Evolutionary conservation across 2,797 vertebrate genomes (phyloP), one percentile per base, ranked within the genome.

Genomic region (Aeoliscus strigatus): DNA sequence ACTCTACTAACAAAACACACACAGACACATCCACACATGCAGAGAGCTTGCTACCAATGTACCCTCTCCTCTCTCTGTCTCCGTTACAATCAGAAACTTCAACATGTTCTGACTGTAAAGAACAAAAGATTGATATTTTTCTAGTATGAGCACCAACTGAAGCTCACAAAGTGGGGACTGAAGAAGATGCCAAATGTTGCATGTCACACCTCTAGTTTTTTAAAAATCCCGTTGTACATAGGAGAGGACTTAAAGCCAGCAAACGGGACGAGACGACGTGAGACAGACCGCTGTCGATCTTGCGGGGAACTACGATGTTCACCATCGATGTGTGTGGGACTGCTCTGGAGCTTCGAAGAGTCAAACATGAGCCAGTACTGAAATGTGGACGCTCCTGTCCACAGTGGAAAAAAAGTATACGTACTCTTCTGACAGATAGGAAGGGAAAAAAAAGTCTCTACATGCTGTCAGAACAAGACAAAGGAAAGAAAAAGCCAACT

Each of bases 111-210:
- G 5, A 60, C 29, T 11, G 47, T 26, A n/a, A 24, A 24, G 58
- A 56, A 57, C 57, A 69, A 67, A 70, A 59, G 50, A 46, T 57
- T 62, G 7, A 42, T 87, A 87, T 88, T 88, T 89, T 87, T 86
- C 61, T 88, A 80, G 84, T 64, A 68, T 25, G 57, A 67, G 79
- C 73, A 55, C 60, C 43, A 57, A 66, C 66, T 70, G 42, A 78
- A 69, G 81, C 60, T 75, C 63, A 44, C 45, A 68, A 47, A 47
- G n/a, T 43, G 48, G 72, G 64, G 70, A 80, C 65, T 77, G n/a
- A 39, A 79, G 60, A 81, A 72, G 70, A 89, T 88, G 85, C 85
- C 86, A 89, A 87, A 87, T 82, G 80, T 79, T 86, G 87, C 84
- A 88, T 86, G 87, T 77, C 76, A 84, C 77, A 79, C 73, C 75